Evolutionary conservation across 1,140 invertebrate species (phyloP).

Genomic region (Battus philenor): DNA sequence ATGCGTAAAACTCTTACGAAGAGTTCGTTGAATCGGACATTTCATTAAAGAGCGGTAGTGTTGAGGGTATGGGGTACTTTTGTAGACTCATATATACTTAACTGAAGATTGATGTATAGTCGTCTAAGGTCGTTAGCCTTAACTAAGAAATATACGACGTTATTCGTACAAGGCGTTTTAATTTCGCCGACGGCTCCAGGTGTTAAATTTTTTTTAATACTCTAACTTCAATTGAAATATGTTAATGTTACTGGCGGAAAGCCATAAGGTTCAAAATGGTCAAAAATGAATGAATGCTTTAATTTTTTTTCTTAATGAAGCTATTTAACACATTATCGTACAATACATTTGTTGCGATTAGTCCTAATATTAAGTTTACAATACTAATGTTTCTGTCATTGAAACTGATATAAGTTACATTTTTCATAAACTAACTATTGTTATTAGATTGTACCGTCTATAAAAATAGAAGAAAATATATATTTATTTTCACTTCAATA

Average conservation of each 20-base stretch:
- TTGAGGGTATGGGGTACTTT: conserved; percentile 6
- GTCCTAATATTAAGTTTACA: too few relatives aligned
- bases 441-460: too few relatives aligned
- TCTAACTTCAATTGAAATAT: conserved; percentile 3
- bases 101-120: conserved; percentile 8
- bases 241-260: conserved; percentile 5
- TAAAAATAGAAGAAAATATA: too few relatives aligned
- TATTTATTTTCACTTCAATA: too few relatives aligned
- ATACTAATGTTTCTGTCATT: too few relatives aligned
- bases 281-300: not conserved
- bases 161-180: conserved; percentile 15
- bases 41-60: conserved; percentile 9
- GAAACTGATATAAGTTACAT: too few relatives aligned
- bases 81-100: conserved; percentile 9
- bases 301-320: not conserved
- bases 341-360: too few relatives aligned
- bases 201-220: conserved; percentile 14
- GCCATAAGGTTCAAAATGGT: not conserved
- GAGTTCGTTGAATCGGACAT: conserved; percentile 10
- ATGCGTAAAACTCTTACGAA: not conserved
- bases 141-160: conserved; percentile 12
- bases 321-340: not conserved
- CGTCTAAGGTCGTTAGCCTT: conserved; percentile 11
- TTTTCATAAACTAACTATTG: too few relatives aligned
- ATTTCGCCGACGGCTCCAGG: conserved; percentile 12